These are phyloP conservation scores for Tigriopus californicus DNA, from an alignment of 2,888 invertebrate genomes.

Conservation along the genomic window DNA sequence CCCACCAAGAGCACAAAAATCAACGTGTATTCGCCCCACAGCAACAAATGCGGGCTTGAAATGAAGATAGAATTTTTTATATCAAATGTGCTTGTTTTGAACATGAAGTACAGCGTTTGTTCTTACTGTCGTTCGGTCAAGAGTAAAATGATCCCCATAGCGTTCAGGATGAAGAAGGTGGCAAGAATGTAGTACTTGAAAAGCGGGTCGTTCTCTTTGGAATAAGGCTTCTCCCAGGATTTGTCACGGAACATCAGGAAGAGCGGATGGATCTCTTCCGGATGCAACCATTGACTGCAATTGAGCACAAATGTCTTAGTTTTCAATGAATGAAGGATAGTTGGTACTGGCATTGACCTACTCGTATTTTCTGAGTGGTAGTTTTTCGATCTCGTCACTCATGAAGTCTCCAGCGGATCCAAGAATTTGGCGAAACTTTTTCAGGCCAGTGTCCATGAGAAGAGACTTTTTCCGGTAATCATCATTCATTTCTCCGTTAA, in stretches of 20 bases:
- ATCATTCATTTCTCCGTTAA: too few relatives aligned
- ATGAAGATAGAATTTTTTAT: neutral
- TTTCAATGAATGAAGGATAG: too few relatives aligned
- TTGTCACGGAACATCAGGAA: slow-evolving; percentile 28
- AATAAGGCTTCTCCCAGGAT: slow-evolving; percentile 1
- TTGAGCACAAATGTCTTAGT: slow-evolving; percentile 17
- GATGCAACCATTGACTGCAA: slow-evolving; percentile 45
- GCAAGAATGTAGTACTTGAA: slow-evolving; percentile 37
- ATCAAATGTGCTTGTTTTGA: too few relatives aligned
- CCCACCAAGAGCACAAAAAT: slow-evolving; percentile 3
- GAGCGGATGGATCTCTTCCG: slow-evolving; percentile 34
- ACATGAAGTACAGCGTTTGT: neutral
- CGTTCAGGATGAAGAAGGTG: slow-evolving; percentile 38
- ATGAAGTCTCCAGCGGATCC: slow-evolving; percentile 45
- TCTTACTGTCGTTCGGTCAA: slow-evolving; percentile 27
- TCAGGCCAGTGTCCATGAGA: slow-evolving; percentile 19
- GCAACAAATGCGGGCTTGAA: slow-evolving; percentile 8
- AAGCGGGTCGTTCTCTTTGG: slow-evolving; percentile 4
- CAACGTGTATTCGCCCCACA: slow-evolving; percentile 7
- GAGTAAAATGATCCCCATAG: slow-evolving; percentile 41
- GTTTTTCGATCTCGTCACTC: slow-evolving; percentile 56
- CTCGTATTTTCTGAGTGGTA: slow-evolving; percentile 62
- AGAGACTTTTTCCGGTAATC: slow-evolving; percentile 1
- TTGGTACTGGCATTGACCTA: slow-evolving; percentile 27
- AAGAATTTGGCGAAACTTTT: slow-evolving; percentile 22